phyloP scores from a whole-genome alignment of 2,797 vertebrate species.

The Coranthus polyacanthus region DNA sequence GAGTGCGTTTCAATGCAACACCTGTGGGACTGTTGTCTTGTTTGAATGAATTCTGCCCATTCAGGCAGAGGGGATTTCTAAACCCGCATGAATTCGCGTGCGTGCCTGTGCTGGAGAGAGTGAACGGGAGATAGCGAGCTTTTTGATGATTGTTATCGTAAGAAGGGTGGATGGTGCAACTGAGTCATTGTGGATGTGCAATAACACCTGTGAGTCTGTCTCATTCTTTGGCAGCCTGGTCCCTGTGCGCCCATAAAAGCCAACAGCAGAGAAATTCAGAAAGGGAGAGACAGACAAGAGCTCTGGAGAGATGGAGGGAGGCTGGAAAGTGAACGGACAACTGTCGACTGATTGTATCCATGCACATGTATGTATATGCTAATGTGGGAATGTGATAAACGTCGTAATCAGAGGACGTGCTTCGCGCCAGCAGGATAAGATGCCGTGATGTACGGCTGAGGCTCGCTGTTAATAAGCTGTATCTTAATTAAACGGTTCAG shows the following conservation, averaged over 20 bases:
- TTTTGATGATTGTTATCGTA: conserved; percentile 15
- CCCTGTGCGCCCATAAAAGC: background rate
- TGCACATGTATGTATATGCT: background rate
- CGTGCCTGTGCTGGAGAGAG: background rate
- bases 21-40: background rate
- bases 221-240: conserved; percentile 34
- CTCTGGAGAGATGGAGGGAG: background rate
- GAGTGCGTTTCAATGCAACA: background rate
- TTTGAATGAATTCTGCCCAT: background rate
- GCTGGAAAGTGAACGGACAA: background rate
- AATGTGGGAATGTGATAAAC: conserved; percentile 12
- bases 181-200: conserved; percentile 42
- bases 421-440: conserved; percentile 5
- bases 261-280: conserved; percentile 25
- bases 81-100: background rate
- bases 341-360: conserved; percentile 7
- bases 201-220: conserved; percentile 41
- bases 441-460: background rate
- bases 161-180: conserved; percentile 15
- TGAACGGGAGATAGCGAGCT: conserved; percentile 1
- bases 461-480: conserved; percentile 13
- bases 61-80: background rate
- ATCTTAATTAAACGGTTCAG: conserved; percentile 23
- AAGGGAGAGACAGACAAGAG: conserved; percentile 15
- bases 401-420: conserved; percentile 20